A percentile compares a stretch with the other conserved stretches of the same genome.
These are phyloP conservation scores for Amphipoea oculea DNA, from an alignment of 2,888 invertebrate species.

Conservation along the genomic window DNA sequence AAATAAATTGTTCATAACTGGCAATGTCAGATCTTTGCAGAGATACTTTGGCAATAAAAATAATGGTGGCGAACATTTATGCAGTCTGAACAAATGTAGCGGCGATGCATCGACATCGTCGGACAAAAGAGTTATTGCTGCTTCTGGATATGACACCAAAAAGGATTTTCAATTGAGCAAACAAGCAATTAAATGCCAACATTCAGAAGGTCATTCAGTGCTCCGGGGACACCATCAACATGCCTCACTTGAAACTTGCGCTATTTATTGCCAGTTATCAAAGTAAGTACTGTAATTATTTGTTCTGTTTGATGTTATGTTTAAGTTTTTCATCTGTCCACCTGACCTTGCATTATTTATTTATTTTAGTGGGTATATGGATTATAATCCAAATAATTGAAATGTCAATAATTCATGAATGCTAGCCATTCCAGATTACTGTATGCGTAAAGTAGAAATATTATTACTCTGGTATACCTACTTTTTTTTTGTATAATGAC, in stretches of 20 bases:
- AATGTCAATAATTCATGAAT: background rate
- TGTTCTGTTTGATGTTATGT: background rate
- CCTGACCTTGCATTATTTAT: too few species aligned
- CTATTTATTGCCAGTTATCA: constrained; percentile 87
- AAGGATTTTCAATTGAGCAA: constrained; percentile 79
- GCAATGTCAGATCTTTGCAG: constrained; percentile 86
- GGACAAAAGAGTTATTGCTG: constrained; percentile 74
- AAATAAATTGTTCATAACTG: constrained; percentile 85
- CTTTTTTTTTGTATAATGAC: too few species aligned
- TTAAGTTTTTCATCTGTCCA: background rate
- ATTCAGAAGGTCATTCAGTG: constrained; percentile 86
- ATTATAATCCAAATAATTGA: background rate
- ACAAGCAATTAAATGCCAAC: constrained; percentile 83
- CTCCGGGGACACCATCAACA: constrained; percentile 87
- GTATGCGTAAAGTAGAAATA: background rate
- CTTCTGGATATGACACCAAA: constrained; percentile 74
- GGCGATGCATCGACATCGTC: constrained; percentile 80
- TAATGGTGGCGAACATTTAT: constrained; percentile 79
- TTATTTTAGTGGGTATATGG: too few species aligned
- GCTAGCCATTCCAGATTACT: background rate
- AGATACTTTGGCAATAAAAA: constrained; percentile 86
- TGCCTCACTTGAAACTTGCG: constrained; percentile 86
- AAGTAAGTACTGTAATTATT: constrained; percentile 77
- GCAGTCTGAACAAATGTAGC: constrained; percentile 76
- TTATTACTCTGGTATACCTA: too few species aligned